Base-by-base conservation (phyloP, 2,888 invertebrate species). In the Tenthredo distinguenda region DNA sequence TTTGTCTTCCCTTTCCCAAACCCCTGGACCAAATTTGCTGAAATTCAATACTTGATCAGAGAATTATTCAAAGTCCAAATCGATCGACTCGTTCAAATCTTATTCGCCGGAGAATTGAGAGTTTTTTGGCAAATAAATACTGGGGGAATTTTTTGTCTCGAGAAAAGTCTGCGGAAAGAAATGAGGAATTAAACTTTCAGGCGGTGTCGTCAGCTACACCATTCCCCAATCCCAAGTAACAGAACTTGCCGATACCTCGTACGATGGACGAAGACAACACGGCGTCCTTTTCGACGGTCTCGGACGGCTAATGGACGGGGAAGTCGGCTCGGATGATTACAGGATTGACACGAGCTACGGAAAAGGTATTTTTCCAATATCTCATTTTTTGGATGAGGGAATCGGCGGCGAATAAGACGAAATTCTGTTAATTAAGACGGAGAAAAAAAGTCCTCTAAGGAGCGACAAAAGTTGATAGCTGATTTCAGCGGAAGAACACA, bases 221-320 rank as follows among this genome's bases (percentile, higher is more conserved):
- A 93, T 94, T 86, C 95, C 95, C 3, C 94, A 94, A 89, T 95
- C 95, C 88, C 93, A 95, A 85, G 91, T 93, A 76, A 92, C 93
- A 81, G 94, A 94, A 87, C 89, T 95, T 92, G 93, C 94, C 91
- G 97, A 97, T 93, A 94, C 94, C 88, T 95, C 96, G 34, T 97
- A 97, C 93, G 97, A 97, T 91, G 96, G 96, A 2, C 91, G 91
- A 84, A 88, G 86, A 9, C 87, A 91, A 79, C 91, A 92, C 84
- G 94, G 95, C 72, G 90, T 93, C 87, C 92, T 95, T 86, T 94
- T 94, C 84, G 95, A 95, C 71, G 97, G 97, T 65, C 94, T 97
- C 68, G 97, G 97, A 37, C 95, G 96, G 87, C 94, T 97, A 86
- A 95, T 95, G 84, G 96, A 97, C 91, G 96, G 96, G 9, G 95